phyloP scores from a whole-genome alignment of 2,797 vertebrate genomes.

The Xenops minutus region DNA sequence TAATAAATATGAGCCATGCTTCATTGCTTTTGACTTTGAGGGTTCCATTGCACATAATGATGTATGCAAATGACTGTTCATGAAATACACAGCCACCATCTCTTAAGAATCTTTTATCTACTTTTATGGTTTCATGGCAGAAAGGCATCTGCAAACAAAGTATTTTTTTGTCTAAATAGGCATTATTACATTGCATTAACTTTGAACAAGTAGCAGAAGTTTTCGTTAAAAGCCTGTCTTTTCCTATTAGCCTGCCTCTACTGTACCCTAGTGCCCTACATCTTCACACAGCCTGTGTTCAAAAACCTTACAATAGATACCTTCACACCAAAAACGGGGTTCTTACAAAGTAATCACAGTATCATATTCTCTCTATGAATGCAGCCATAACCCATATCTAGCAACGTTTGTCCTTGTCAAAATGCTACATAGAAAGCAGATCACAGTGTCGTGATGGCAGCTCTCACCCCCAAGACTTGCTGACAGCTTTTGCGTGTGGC shows the following conservation, averaged over 20 bases:
- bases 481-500: neutral
- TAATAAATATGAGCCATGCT: conserved; percentile 6
- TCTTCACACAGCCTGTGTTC: neutral
- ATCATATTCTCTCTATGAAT: neutral
- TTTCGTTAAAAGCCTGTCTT: neutral
- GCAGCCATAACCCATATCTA: neutral
- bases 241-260: neutral
- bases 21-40: neutral
- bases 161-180: neutral
- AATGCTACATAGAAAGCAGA: neutral
- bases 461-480: neutral
- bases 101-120: neutral
- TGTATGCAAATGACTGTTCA: neutral
- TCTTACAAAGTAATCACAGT: neutral
- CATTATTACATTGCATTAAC: neutral
- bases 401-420: neutral
- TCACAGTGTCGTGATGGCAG: fast-evolving
- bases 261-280: neutral
- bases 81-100: neutral
- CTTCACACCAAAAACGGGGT: fast-evolving
- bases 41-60: neutral
- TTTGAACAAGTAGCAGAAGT: neutral
- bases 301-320: neutral
- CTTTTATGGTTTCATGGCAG: neutral
- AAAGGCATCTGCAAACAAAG: neutral